Evolutionary conservation across 2,888 invertebrate species (phyloP).

Genomic region (Pheosia tremula): DNA sequence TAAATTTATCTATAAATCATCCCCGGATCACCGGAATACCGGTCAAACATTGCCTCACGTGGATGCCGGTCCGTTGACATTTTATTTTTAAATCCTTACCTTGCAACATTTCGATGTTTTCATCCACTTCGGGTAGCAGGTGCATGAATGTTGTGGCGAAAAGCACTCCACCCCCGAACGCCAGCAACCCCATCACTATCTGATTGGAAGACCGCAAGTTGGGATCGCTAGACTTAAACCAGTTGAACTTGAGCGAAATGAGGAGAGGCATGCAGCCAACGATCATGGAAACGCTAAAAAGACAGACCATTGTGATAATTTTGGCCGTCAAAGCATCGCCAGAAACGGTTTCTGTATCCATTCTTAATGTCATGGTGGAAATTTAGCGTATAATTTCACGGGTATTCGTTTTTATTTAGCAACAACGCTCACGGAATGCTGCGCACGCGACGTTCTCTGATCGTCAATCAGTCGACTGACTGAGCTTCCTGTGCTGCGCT

Average conservation of each 20-base stretch:
- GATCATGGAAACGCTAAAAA: conserved; percentile 90
- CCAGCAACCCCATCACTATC: conserved; percentile 86
- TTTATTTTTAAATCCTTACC: conserved; percentile 51
- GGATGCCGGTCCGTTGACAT: neutral
- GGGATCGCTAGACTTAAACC: conserved; percentile 77
- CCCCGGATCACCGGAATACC: too few relatives aligned
- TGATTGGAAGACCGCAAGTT: conserved; percentile 78
- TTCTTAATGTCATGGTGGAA: conserved; percentile 39
- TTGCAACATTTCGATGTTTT: conserved; percentile 86
- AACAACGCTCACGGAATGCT: conserved; percentile 23
- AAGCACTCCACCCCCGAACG: conserved; percentile 93
- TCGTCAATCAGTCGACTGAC: conserved; percentile 62
- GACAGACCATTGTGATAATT: conserved; percentile 90
- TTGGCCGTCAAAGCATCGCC: conserved; percentile 87
- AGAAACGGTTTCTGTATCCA: conserved; percentile 40
- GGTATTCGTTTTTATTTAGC: conserved; percentile 9
- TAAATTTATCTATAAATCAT: too few relatives aligned
- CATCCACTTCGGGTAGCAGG: conserved; percentile 91
- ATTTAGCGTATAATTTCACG: conserved; percentile 12
- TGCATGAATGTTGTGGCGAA: conserved; percentile 93
- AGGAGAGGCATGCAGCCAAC: conserved; percentile 91
- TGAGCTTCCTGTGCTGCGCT: conserved; percentile 65
- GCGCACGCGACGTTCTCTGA: conserved; percentile 48
- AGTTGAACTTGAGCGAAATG: conserved; percentile 87
- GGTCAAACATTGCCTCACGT: too few relatives aligned